phyloP scores from a whole-genome alignment of 2,888 invertebrate genomes.

The Dolichopus griseipennis region DNA sequence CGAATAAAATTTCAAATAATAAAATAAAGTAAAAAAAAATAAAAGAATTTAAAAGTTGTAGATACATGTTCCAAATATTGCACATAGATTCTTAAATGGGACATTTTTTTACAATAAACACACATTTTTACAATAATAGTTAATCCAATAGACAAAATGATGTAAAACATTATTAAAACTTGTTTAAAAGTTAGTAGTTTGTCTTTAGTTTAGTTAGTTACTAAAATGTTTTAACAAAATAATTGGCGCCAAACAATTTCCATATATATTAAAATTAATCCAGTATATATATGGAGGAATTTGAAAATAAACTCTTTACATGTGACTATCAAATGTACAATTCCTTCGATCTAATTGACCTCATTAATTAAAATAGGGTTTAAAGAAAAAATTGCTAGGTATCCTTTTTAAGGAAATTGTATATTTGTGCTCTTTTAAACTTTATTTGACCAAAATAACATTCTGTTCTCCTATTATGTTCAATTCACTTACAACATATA shows the following conservation, averaged over 20 bases:
- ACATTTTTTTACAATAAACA: too few relatives aligned
- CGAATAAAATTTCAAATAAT: too few relatives aligned
- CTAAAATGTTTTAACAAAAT: neutral
- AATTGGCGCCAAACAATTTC: neutral
- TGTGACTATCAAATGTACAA: neutral
- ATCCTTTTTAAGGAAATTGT: neutral
- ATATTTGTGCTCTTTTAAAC: neutral
- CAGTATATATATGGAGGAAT: neutral
- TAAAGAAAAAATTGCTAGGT: neutral
- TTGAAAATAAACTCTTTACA: neutral
- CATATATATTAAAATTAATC: neutral
- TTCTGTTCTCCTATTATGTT: too few relatives aligned
- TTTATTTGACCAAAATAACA: neutral
- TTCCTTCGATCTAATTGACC: neutral
- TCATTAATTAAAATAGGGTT: neutral
- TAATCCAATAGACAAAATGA: too few relatives aligned
- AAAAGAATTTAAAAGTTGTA: too few relatives aligned
- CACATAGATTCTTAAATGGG: too few relatives aligned
- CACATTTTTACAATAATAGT: too few relatives aligned
- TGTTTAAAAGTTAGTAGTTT: neutral
- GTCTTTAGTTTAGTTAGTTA: too few relatives aligned
- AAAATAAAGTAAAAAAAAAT: too few relatives aligned
- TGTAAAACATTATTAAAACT: neutral
- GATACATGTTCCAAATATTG: too few relatives aligned
- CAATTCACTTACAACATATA: neutral